Base-by-base conservation (phyloP, 2,797 vertebrate genomes). In the Danio albolineatus region DNA sequence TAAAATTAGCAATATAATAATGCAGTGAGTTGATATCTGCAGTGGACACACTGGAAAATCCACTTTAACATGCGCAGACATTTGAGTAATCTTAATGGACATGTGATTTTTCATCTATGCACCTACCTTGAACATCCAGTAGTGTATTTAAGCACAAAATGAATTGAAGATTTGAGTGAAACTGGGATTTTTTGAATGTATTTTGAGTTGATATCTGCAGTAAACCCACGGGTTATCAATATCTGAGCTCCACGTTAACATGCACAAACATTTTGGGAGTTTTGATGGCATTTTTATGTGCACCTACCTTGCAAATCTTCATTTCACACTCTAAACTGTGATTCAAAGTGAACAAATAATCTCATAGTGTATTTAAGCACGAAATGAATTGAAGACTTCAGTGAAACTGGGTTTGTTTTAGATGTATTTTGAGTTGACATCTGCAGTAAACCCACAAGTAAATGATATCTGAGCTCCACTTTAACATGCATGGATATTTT, bases 311-410 rank as follows among this genome's bases (percentile, higher is more conserved):
- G n/a, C 60, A 39, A 19, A 54, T 54, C 51, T 21, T 72, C 51
- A 72, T 72, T 67, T 19, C 44, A 49, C 28, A n/a, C 57, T 61
- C 13, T 66, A 54, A 38, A 56, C 76, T 44, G 17, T 46, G 69
- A 62, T 51, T 73, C 14, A 13, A 7, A 13, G 53, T 56, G 67
- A 72, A 17, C 28, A 28, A 28, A 28, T 28, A 28, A 28, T 28
- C 28, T 28, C 28, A 64, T 64, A 19, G 64, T 12, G 61, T 28
- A 28, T 28, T 28, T 3, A 28, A 28, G 28, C 28, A 28, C 28
- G 28, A n/a, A 28, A 28, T n/a, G n/a, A n/a, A n/a, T n/a, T n/a
- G n/a, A n/a, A n/a, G n/a, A n/a, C 28, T 3, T 28, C 1, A 28
- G 28, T 28, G 28, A 28, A 28, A 28, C 3, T n/a, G 28, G 43